phyloP scores from a whole-genome alignment of 2,113 vertebrate species.

The Indicator indicator region DNA sequence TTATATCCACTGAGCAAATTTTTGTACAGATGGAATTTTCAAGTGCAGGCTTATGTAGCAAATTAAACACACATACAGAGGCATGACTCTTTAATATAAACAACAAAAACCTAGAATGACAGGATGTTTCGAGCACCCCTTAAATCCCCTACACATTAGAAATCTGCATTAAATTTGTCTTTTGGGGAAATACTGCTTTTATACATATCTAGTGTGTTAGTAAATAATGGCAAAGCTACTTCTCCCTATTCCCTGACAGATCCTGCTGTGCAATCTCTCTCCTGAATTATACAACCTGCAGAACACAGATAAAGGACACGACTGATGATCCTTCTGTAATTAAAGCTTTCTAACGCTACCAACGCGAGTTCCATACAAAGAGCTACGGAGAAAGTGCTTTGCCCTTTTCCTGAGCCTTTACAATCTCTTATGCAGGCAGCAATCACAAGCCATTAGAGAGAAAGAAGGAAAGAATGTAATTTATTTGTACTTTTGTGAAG shows the following conservation, averaged over 20 bases:
- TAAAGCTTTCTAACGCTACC: conserved; percentile 4
- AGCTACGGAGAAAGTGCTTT: background rate
- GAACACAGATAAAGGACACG: background rate
- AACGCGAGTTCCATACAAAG: background rate
- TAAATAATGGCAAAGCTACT: background rate
- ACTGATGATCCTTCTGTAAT: background rate
- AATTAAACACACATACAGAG: background rate
- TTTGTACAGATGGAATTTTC: background rate
- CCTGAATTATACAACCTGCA: background rate
- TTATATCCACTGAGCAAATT: background rate
- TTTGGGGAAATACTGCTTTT: background rate
- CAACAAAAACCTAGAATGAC: background rate
- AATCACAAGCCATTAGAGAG: background rate
- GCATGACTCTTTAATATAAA: background rate
- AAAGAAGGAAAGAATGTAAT: background rate
- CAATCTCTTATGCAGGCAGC: background rate
- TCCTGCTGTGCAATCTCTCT: background rate
- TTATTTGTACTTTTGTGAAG: background rate
- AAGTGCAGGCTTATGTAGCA: background rate
- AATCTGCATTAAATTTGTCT: background rate
- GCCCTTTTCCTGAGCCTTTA: background rate
- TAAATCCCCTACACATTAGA: background rate
- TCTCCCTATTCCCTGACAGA: background rate
- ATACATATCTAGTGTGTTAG: background rate
- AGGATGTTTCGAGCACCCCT: background rate